A percentile compares a stretch with the other conserved stretches of the same genome.
phyloP scores from a whole-genome alignment of 2,113 vertebrate genomes.

The Cervus canadensis region DNA sequence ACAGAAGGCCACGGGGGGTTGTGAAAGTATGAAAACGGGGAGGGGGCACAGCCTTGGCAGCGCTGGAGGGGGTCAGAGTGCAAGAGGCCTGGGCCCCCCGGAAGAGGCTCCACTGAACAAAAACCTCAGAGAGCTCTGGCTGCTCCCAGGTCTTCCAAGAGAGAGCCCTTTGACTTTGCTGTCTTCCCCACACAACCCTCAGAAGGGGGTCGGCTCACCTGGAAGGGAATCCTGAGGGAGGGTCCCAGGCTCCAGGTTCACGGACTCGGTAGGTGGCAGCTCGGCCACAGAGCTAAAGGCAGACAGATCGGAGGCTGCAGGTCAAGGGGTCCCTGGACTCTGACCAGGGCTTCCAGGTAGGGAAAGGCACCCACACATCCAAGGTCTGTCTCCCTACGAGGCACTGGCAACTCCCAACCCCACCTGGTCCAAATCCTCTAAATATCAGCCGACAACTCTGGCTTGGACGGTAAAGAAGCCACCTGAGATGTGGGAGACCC shows the following conservation, averaged over 20 bases:
- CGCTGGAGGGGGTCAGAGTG: accelerated
- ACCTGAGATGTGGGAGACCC: not conserved
- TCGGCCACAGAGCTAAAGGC: conserved; percentile 5
- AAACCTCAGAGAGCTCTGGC: not conserved
- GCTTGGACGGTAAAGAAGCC: not conserved
- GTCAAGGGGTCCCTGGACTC: not conserved
- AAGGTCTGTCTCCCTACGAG: not conserved
- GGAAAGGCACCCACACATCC: not conserved
- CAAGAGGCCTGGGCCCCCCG: not conserved
- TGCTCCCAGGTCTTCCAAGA: not conserved
- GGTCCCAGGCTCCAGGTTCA: not conserved
- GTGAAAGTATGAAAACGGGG: not conserved
- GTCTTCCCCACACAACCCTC: not conserved
- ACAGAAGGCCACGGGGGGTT: not conserved
- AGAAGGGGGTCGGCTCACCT: not conserved
- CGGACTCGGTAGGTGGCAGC: accelerated
- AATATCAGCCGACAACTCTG: not conserved
- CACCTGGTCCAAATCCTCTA: not conserved
- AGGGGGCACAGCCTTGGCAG: accelerated
- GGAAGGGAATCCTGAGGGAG: conserved; percentile 3
- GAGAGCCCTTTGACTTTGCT: not conserved
- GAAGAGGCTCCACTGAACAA: too few relatives aligned
- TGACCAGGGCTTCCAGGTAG: accelerated
- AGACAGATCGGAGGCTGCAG: not conserved
- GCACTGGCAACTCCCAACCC: not conserved